These are phyloP conservation scores for Chromoteleia sp. DNA, from an alignment of 2,888 invertebrate species.

Conservation along the genomic window DNA sequence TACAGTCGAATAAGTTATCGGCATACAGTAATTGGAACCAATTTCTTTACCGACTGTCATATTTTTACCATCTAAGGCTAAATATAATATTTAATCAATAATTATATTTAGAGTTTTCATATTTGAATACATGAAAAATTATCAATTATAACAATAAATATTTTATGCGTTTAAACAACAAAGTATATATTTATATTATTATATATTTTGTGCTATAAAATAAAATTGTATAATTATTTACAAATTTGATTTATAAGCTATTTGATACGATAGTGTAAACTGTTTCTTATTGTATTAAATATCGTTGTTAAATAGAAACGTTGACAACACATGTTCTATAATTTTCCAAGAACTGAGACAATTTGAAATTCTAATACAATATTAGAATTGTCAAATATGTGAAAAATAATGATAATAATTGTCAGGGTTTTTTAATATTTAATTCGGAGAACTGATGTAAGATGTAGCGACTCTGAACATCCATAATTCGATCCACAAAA, in stretches of 20 bases:
- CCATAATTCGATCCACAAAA: constrained; percentile 28
- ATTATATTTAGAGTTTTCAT: too few relatives aligned
- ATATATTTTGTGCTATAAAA: too few relatives aligned
- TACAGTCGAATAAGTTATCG: constrained; percentile 7
- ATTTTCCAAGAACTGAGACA: neutral
- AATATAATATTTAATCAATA: neutral
- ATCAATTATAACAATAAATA: too few relatives aligned
- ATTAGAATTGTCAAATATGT: too few relatives aligned
- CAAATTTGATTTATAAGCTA: too few relatives aligned
- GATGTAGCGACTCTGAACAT: constrained; percentile 5
- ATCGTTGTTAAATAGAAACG: too few relatives aligned
- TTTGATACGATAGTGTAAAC: too few relatives aligned
- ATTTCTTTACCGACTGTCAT: neutral
- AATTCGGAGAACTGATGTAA: neutral
- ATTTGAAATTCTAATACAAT: neutral
- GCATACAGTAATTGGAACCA: constrained; percentile 1
- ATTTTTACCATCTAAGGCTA: constrained; percentile 7
- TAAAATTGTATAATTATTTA: too few relatives aligned
- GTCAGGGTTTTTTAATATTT: neutral
- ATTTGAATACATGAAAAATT: too few relatives aligned
- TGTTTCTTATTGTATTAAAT: too few relatives aligned
- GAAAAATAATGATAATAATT: neutral
- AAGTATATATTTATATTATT: too few relatives aligned
- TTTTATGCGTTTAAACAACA: too few relatives aligned
- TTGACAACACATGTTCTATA: neutral